These are phyloP conservation scores for Hippopotamyrus pictus DNA, from an alignment of 2,797 vertebrate genomes.

Conservation along the genomic window DNA sequence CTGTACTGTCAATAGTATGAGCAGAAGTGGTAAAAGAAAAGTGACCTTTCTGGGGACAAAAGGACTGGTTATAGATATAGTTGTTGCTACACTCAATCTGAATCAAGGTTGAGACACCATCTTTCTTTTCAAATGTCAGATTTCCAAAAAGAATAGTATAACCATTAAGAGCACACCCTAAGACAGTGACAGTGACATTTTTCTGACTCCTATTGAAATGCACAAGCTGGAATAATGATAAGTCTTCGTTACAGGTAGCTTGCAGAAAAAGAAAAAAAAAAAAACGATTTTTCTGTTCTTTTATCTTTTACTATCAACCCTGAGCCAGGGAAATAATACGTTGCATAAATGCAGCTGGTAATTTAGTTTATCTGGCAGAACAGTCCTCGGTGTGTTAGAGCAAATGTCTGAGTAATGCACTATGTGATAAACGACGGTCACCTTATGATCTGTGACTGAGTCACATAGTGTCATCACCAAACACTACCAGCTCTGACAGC, in stretches of 20 bases:
- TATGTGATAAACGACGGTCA: neutral
- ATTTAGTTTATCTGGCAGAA: slow-evolving; percentile 4
- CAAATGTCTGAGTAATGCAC: neutral
- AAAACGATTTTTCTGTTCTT: neutral
- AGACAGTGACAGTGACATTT: neutral
- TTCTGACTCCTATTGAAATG: neutral
- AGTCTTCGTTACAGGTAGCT: neutral
- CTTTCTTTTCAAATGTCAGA: neutral
- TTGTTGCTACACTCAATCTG: neutral
- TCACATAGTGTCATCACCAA: neutral
- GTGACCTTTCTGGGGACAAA: neutral
- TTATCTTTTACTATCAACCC: neutral
- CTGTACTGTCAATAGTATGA: neutral
- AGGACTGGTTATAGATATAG: neutral
- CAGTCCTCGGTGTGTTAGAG: neutral
- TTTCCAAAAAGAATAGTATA: neutral
- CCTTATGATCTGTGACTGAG: neutral
- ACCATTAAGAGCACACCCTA: neutral
- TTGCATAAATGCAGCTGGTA: neutral
- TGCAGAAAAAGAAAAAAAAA: neutral
- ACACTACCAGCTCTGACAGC: neutral
- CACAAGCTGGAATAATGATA: neutral
- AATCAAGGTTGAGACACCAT: neutral
- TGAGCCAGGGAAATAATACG: neutral
- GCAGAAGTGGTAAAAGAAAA: neutral